Conservation (phyloP, 1,140 invertebrate species). For the Odontomachus brunneus region DNA sequence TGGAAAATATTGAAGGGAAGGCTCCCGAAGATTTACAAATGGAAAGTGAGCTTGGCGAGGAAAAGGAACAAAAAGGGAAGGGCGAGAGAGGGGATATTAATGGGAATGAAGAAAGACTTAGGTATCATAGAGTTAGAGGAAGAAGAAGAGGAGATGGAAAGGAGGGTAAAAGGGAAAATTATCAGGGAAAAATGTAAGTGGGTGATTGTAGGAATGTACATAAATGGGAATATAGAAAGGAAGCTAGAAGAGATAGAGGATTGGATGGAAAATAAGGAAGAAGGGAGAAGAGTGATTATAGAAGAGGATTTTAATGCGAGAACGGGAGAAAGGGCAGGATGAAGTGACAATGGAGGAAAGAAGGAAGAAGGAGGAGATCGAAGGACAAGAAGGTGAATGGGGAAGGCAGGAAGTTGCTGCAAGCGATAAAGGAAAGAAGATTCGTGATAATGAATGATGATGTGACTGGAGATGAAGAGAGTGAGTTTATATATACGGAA, state of each 20-base stretch:
- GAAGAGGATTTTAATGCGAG: too few relatives aligned
- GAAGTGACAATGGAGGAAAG: slow-evolving; percentile 18
- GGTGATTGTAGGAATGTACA: slow-evolving; percentile 1
- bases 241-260: too few relatives aligned
- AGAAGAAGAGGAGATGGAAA: neutral
- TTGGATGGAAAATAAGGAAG: too few relatives aligned
- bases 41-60: neutral
- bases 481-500: too few relatives aligned
- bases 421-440: too few relatives aligned
- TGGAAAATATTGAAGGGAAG: neutral
- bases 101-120: slow-evolving; percentile 4
- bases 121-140: slow-evolving; percentile 3
- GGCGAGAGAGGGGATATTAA: slow-evolving; percentile 8
- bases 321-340: neutral
- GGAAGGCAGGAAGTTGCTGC: too few relatives aligned
- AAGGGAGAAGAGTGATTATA: too few relatives aligned
- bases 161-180: slow-evolving; percentile 8
- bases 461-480: too few relatives aligned
- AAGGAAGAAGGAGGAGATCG: slow-evolving; percentile 14
- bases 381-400: too few relatives aligned
- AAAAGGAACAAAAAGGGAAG: slow-evolving; percentile 32
- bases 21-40: neutral
- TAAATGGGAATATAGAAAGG: too few relatives aligned
- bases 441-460: too few relatives aligned
- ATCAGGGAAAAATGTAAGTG: neutral